These are phyloP conservation scores for Drosophila atripex DNA, from an alignment of 2,888 invertebrate genomes.

Conservation along the genomic window DNA sequence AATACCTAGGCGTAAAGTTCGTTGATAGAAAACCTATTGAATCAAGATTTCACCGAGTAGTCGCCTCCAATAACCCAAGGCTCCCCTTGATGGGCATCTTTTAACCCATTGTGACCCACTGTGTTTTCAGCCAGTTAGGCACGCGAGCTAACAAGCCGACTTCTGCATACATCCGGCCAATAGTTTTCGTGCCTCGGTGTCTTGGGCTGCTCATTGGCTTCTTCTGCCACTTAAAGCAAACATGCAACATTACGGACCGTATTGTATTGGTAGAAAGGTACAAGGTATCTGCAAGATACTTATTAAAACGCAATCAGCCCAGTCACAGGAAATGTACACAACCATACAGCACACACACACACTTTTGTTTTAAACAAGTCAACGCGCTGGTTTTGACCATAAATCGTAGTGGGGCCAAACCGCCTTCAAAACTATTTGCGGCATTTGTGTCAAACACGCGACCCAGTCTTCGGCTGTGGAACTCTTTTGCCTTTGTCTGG, in stretches of 20 bases:
- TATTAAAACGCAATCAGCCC: conserved; percentile 75
- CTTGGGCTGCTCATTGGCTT: conserved; percentile 32
- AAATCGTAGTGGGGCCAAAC: conserved; percentile 68
- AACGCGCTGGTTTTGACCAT: conserved; percentile 69
- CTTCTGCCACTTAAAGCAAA: conserved; percentile 63
- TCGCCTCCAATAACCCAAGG: conserved; percentile 6
- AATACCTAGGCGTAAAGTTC: not conserved
- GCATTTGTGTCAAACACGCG: conserved; percentile 80
- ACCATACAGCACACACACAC: conserved; percentile 1
- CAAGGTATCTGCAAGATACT: conserved; percentile 53
- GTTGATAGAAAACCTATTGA: conserved; percentile 27
- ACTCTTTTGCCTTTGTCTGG: conserved; percentile 17
- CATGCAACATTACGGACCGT: conserved; percentile 59
- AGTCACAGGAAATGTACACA: conserved; percentile 65
- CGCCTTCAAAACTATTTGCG: conserved; percentile 78
- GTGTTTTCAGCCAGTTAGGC: conserved; percentile 46
- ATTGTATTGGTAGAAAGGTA: conserved; percentile 7
- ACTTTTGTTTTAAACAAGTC: conserved; percentile 31
- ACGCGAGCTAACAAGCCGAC: conserved; percentile 52
- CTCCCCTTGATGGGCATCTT: conserved; percentile 39
- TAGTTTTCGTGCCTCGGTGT: conserved; percentile 59
- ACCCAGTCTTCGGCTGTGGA: conserved; percentile 63
- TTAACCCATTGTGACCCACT: conserved; percentile 69
- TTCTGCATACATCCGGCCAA: conserved; percentile 14
- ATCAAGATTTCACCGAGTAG: conserved; percentile 22